phyloP scores from a whole-genome alignment of 2,888 invertebrate species.

The Hypomecis punctinalis region DNA sequence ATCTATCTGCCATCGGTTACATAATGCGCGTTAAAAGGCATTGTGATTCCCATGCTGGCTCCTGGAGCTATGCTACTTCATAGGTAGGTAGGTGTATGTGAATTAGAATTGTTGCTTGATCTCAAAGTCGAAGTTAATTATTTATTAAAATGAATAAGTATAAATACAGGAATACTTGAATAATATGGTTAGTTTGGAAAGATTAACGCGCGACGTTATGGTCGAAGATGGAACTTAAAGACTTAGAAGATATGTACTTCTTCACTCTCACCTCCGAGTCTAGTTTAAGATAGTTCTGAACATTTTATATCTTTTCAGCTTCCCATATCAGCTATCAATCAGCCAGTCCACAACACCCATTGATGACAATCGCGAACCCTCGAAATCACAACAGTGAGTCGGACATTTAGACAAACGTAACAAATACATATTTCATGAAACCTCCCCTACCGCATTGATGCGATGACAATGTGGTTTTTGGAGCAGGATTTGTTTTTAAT shows the following conservation, averaged over 20 bases:
- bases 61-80: slow-evolving; percentile 11
- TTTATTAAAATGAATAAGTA: too few relatives aligned
- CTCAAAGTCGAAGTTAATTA: too few relatives aligned
- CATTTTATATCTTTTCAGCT: too few relatives aligned
- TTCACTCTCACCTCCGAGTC: too few relatives aligned
- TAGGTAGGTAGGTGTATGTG: neutral
- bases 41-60: slow-evolving; percentile 40
- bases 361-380: slow-evolving; percentile 17
- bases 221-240: too few relatives aligned
- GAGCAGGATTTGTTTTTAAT: slow-evolving; percentile 63
- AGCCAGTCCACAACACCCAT: slow-evolving; percentile 3
- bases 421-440: slow-evolving; percentile 69
- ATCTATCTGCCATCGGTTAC: slow-evolving; percentile 75
- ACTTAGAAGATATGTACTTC: too few relatives aligned
- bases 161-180: too few relatives aligned
- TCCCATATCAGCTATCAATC: neutral
- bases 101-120: neutral
- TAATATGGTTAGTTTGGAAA: too few relatives aligned
- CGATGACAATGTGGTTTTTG: slow-evolving; percentile 55
- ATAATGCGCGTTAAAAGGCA: slow-evolving; percentile 60
- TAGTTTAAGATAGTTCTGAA: too few relatives aligned
- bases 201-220: too few relatives aligned
- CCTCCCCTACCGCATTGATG: slow-evolving; percentile 26
- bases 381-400: slow-evolving; percentile 44
- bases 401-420: slow-evolving; percentile 47